These are phyloP conservation scores for Adela reaumurella DNA, from an alignment of 2,888 invertebrate species.

Conservation along the genomic window DNA sequence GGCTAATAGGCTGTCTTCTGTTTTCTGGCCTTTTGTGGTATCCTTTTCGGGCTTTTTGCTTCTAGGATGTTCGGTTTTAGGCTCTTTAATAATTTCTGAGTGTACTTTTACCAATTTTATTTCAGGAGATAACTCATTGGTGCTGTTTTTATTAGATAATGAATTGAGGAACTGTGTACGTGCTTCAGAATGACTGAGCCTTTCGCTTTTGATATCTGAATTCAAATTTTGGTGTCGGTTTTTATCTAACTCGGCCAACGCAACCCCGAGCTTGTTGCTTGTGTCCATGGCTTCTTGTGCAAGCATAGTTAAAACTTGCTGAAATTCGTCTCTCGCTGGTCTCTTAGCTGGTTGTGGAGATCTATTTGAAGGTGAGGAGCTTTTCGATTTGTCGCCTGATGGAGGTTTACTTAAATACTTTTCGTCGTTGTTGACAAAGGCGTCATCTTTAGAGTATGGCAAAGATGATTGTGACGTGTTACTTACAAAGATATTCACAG, in stretches of 20 bases:
- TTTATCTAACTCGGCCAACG: constrained; percentile 58
- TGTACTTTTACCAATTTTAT: constrained; percentile 26
- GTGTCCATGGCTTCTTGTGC: constrained; percentile 74
- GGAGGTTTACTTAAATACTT: constrained; percentile 46
- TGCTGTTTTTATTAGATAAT: constrained; percentile 32
- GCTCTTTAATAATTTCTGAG: constrained; percentile 18
- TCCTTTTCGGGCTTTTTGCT: constrained; percentile 13
- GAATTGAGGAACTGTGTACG: constrained; percentile 46
- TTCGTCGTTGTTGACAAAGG: constrained; percentile 48
- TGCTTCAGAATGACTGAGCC: constrained; percentile 49
- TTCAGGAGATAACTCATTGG: constrained; percentile 21
- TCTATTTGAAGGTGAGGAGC: constrained; percentile 55
- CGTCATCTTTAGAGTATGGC: constrained; percentile 51
- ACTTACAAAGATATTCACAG: constrained; percentile 48
- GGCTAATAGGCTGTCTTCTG: constrained; percentile 47
- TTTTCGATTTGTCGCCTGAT: constrained; percentile 52
- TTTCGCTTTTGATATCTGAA: constrained; percentile 33
- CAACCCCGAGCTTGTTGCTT: constrained; percentile 65
- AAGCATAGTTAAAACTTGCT: constrained; percentile 69
- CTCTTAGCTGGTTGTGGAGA: constrained; percentile 50
- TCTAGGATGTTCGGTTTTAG: constrained; percentile 13
- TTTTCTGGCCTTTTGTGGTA: constrained; percentile 34
- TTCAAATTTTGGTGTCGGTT: constrained; percentile 24
- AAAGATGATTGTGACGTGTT: constrained; percentile 36
- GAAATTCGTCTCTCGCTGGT: constrained; percentile 54